A percentile compares a stretch with the other conserved stretches of the same genome.
Evolutionary conservation across 1,140 invertebrate species (phyloP).

Genomic region (Ylistrum balloti): DNA sequence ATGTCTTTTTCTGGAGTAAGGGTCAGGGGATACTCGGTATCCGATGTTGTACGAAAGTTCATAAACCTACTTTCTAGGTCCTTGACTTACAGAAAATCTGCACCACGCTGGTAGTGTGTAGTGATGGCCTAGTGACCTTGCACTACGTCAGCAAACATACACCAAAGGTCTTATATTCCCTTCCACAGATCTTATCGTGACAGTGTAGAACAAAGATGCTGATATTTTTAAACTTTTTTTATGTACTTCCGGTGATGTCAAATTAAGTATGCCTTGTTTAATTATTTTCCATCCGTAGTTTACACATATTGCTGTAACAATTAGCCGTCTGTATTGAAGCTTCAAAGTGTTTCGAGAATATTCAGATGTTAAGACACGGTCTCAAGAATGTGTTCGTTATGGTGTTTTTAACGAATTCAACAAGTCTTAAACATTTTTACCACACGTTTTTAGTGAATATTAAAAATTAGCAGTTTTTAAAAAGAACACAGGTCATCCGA

Average conservation of each 20-base stretch:
- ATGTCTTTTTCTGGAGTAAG: too few species aligned
- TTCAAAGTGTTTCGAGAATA: not conserved
- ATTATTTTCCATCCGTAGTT: not conserved
- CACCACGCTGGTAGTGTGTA: not conserved
- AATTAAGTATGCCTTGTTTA: not conserved
- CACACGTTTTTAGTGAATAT: too few species aligned
- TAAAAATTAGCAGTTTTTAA: too few species aligned
- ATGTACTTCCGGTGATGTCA: not conserved
- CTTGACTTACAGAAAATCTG: too few species aligned
- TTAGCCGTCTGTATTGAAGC: not conserved
- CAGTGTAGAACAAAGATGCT: not conserved
- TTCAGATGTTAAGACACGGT: not conserved
- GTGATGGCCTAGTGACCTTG: not conserved
- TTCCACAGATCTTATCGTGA: not conserved
- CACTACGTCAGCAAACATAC: not conserved
- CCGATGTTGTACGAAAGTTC: not conserved
- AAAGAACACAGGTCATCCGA: too few species aligned
- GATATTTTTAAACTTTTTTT: not conserved
- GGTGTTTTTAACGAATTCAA: not conserved
- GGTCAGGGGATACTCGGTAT: not conserved
- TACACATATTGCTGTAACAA: conserved; percentile 17
- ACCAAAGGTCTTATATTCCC: not conserved
- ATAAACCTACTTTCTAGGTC: not conserved
- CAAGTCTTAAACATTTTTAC: not conserved
- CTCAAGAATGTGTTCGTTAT: not conserved